Base-by-base conservation (phyloP, 2,888 invertebrate genomes). In the Cerastis rubricosa region DNA sequence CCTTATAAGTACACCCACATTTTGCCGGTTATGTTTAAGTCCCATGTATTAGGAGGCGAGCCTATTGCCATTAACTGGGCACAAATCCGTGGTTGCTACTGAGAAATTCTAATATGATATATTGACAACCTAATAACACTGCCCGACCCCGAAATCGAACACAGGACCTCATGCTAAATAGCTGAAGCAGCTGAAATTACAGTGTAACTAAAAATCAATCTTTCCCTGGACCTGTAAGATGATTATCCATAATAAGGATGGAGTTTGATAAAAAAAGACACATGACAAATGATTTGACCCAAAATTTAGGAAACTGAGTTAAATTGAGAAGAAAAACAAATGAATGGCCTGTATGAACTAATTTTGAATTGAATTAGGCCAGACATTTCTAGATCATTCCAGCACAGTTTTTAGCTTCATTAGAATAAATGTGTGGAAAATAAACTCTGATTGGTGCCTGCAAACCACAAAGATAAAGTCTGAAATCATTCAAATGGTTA, bases 391-490 rank as follows among this genome's bases (percentile, higher is more conserved):
- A 72, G 72, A 78, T 11, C 19, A 78, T 57, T 72, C 71, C n/a
- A 9, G 25, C 49, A 49, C 25, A 71, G 61, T 80, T 81, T 81
- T 47, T 51, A 76, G 61, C 57, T 61, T 54, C 47, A 71, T 83
- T 78, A 35, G 12, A 69, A 45, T 45, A 40, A 51, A 29, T 40
- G n/a, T 54, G 45, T 40, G 19, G 40, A 57, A 57, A 29, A 54
- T 70, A 43, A 63, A 65, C 19, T 45, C 40, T 63, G 66, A 76
- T 71, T 59, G 57, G 17, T 51, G 43, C 43, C 22, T 67, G 84
- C 61, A 78, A 77, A 68, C 66, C 54, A 83, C 59, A 71, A 71
- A 71, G 79, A 78, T 83, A 78, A 78, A 71, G 49, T 68, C 54
- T 67, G 67, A 83, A 75, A 81, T 68, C 45, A 81, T 64, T 68